Evolutionary conservation across 2,113 vertebrate species (phyloP).

Genomic region (Eidolon helvum): DNA sequence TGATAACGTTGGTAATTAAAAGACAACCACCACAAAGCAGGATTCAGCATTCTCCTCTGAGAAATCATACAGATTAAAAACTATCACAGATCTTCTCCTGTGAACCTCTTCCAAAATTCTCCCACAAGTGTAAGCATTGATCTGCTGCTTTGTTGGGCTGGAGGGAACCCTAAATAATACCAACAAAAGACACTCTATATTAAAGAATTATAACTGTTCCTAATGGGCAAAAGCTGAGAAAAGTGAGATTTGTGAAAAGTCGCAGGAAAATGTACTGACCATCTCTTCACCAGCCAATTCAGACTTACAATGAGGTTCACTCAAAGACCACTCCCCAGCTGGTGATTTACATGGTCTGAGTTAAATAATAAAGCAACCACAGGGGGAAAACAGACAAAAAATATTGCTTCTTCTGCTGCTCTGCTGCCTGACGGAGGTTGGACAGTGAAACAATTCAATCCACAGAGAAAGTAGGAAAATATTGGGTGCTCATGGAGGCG

Average conservation of each 20-base stretch:
- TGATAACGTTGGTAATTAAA: background rate
- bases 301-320: conserved; percentile 33
- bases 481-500: no score
- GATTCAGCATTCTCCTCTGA: background rate
- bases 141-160: background rate
- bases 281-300: background rate
- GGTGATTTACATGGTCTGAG: conserved; percentile 46
- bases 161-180: background rate
- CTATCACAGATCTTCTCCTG: background rate
- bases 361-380: conserved; percentile 36
- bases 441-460: background rate
- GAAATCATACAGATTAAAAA: background rate
- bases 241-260: background rate
- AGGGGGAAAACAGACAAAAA: background rate
- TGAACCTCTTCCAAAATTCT: conserved; percentile 14
- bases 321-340: background rate
- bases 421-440: background rate
- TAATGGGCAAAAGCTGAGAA: background rate
- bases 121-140: background rate
- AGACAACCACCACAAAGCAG: background rate
- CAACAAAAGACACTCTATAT: background rate
- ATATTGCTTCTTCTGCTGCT: background rate
- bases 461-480: background rate
- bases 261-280: background rate
- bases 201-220: background rate